These are phyloP conservation scores for Aproaerema taeniolella DNA, from an alignment of 2,888 invertebrate genomes.

Conservation along the genomic window DNA sequence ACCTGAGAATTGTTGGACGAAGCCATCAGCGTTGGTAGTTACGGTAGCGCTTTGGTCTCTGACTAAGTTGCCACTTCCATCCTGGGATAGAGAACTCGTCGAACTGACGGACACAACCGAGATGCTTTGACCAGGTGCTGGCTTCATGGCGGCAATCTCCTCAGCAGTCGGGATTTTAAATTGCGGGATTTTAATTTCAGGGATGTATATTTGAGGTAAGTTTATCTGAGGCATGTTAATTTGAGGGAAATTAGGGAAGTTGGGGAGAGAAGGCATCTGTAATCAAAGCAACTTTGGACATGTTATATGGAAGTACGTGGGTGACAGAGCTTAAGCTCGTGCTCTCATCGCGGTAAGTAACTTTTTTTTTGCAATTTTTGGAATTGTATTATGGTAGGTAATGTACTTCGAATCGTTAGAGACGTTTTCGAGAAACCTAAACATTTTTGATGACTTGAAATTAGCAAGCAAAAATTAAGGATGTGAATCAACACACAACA, in stretches of 20 bases:
- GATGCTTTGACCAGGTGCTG: conserved; percentile 28
- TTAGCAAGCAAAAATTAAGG: too few species aligned
- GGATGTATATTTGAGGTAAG: neutral
- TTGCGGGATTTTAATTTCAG: conserved; percentile 21
- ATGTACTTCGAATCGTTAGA: too few species aligned
- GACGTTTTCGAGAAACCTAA: too few species aligned
- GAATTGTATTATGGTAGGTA: too few species aligned
- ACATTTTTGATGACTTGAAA: too few species aligned
- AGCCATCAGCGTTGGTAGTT: conserved; percentile 31
- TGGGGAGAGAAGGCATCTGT: neutral
- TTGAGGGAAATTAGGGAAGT: neutral
- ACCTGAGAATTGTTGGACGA: conserved; percentile 21
- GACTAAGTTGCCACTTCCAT: conserved; percentile 30
- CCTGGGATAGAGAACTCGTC: conserved; percentile 18
- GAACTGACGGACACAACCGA: conserved; percentile 30
- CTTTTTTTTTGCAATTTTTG: too few species aligned
- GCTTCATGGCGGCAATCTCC: conserved; percentile 28
- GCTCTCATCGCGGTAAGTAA: too few species aligned
- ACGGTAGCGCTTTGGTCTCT: conserved; percentile 29
- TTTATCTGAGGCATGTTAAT: too few species aligned
- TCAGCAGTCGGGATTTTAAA: conserved; percentile 25
- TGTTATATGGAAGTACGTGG: too few species aligned
- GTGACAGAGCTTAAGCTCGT: too few species aligned
- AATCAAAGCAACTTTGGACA: neutral
- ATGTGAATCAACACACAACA: too few species aligned